Evolutionary conservation across 2,797 vertebrate genomes (phyloP).

Genomic region (Smutsia temminckii): DNA sequence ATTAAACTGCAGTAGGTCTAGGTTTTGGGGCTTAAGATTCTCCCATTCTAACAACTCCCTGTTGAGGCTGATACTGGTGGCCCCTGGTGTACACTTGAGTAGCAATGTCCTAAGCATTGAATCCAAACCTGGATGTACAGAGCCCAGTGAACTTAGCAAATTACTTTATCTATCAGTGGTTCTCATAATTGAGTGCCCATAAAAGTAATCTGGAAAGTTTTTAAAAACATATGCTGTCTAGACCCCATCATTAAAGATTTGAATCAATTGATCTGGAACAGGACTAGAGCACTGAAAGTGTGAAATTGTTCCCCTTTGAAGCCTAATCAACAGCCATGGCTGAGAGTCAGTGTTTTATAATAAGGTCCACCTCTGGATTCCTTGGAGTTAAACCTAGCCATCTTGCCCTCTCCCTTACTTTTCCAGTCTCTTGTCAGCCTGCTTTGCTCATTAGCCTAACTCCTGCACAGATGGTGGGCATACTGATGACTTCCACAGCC

Average conservation of each 20-base stretch:
- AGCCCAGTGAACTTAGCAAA: not conserved
- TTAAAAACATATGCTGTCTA: not conserved
- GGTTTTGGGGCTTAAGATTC: not conserved
- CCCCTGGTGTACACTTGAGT: not conserved
- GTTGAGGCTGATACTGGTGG: not conserved
- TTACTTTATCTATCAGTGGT: not conserved
- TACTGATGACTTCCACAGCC: conserved; percentile 66
- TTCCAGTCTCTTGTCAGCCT: not conserved
- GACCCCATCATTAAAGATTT: not conserved
- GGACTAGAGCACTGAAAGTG: not conserved
- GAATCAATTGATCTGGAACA: not conserved
- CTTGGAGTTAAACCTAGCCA: conserved; percentile 42
- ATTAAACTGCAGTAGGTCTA: not conserved
- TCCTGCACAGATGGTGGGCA: conserved; percentile 76
- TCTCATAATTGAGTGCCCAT: not conserved
- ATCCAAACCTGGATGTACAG: not conserved
- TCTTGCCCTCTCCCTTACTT: not conserved
- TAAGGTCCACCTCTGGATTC: not conserved
- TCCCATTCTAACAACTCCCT: not conserved
- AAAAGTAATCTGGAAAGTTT: not conserved
- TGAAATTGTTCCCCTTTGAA: not conserved
- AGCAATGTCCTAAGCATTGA: not conserved
- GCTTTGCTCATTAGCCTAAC: conserved; percentile 68
- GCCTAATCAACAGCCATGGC: not conserved
- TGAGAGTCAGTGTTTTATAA: not conserved